These are phyloP conservation scores for Sander vitreus DNA, from an alignment of 2,113 vertebrate species.

Conservation along the genomic window DNA sequence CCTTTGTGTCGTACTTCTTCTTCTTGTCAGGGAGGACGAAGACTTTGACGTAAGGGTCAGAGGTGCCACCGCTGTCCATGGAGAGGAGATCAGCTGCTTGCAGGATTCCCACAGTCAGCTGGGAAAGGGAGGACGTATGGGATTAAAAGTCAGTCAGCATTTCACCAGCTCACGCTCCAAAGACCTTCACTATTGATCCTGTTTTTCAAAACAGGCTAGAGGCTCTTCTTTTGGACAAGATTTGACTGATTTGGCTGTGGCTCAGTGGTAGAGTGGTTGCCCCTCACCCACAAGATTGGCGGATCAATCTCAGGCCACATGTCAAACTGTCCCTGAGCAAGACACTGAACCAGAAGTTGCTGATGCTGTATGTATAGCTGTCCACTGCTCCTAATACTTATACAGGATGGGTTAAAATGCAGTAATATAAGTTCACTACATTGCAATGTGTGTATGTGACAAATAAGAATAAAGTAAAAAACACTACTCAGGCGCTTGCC, in stretches of 20 bases:
- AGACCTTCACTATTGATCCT: not conserved
- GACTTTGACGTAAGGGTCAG: slow-evolving; percentile 97
- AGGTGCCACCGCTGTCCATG: slow-evolving; percentile 96
- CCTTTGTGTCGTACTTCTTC: slow-evolving; percentile 98
- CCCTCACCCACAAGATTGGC: too few relatives aligned
- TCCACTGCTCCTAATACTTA: too few relatives aligned
- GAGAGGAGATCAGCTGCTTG: slow-evolving; percentile 96
- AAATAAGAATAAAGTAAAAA: not conserved
- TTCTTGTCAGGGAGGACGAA: slow-evolving; percentile 98
- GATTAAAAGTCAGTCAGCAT: not conserved
- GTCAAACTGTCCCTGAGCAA: too few relatives aligned
- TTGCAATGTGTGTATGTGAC: too few relatives aligned
- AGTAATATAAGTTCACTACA: too few relatives aligned
- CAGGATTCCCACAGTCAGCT: slow-evolving; percentile 96
- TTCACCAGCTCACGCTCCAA: not conserved
- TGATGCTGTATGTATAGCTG: too few relatives aligned
- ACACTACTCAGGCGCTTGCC: slow-evolving; percentile 73
- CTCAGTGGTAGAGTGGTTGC: too few relatives aligned
- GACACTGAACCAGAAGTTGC: too few relatives aligned
- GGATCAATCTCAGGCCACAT: too few relatives aligned
- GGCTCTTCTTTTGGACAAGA: not conserved
- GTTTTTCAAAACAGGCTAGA: not conserved
- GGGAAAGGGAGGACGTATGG: slow-evolving; percentile 20
- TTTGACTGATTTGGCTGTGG: too few relatives aligned
- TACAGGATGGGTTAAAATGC: too few relatives aligned